Conservation (phyloP, 2,888 invertebrate species). For the Drosophila helvetica region DNA sequence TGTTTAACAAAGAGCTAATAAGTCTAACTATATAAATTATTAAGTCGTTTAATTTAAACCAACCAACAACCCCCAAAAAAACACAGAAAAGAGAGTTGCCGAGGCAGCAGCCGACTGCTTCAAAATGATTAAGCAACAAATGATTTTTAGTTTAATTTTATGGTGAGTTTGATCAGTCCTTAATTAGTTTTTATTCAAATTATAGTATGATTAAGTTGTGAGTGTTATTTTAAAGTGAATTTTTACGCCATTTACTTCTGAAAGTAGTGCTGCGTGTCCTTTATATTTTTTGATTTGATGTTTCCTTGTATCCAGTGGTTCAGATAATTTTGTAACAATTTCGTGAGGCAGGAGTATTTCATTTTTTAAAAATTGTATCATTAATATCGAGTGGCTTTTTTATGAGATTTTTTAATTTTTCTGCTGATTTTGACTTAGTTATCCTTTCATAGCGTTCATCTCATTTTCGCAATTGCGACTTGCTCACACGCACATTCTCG, state of each 20-base stretch:
- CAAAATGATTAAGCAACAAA: slow-evolving; percentile 72
- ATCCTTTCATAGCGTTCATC: too few relatives aligned
- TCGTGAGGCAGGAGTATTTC: too few relatives aligned
- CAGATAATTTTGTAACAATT: too few relatives aligned
- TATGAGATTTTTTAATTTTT: too few relatives aligned
- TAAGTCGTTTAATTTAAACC: slow-evolving; percentile 68
- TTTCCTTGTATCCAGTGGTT: background rate
- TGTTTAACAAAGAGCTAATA: slow-evolving; percentile 74
- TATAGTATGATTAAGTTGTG: background rate
- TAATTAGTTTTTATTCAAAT: background rate
- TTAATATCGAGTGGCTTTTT: too few relatives aligned
- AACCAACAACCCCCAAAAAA: slow-evolving; percentile 30
- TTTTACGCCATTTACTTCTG: background rate
- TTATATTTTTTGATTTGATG: background rate
- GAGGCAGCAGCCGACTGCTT: slow-evolving; percentile 52
- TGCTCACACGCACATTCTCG: too few relatives aligned
- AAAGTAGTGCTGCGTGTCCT: background rate
- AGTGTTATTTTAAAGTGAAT: background rate
- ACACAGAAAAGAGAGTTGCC: slow-evolving; percentile 18
- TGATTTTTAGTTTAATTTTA: slow-evolving; percentile 77
- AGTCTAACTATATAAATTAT: slow-evolving; percentile 76
- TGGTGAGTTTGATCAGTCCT: slow-evolving; percentile 70
- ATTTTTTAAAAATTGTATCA: too few relatives aligned
- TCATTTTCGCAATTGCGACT: too few relatives aligned
- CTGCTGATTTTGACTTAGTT: too few relatives aligned